These are phyloP conservation scores for Epicauta chinensis DNA, from an alignment of 1,140 invertebrate genomes.

Conservation along the genomic window DNA sequence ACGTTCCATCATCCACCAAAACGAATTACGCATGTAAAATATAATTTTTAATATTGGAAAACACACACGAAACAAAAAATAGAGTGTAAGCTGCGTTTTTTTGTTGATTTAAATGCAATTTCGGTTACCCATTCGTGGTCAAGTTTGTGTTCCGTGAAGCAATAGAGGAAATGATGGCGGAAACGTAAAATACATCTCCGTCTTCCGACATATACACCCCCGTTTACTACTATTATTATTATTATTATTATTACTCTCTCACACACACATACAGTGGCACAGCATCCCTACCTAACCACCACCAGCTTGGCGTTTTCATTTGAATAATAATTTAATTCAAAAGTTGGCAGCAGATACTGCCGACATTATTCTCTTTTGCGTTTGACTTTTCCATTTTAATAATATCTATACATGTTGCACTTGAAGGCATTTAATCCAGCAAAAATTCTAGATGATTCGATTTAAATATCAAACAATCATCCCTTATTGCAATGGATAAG, in stretches of 20 bases:
- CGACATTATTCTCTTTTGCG: conserved; percentile 26
- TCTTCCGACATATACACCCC: conserved; percentile 13
- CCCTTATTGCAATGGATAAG: no score
- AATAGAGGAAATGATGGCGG: conserved; percentile 27
- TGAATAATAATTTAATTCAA: conserved; percentile 37
- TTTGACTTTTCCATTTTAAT: conserved; percentile 34
- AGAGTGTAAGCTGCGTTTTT: no score
- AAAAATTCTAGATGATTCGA: no score
- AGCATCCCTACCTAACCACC: conserved; percentile 11
- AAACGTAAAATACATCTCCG: conserved; percentile 28
- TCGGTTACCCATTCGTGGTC: conserved; percentile 26
- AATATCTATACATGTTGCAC: conserved; percentile 27
- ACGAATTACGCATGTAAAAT: conserved; percentile 6
- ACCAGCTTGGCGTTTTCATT: conserved; percentile 22
- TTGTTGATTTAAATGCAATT: conserved; percentile 28
- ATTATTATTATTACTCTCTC: background rate
- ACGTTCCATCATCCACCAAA: conserved; percentile 15
- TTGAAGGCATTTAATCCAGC: no score
- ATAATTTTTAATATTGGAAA: no score
- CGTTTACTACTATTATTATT: conserved; percentile 2
- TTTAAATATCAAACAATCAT: no score
- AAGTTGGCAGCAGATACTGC: conserved; percentile 27
- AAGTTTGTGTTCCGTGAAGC: conserved; percentile 28
- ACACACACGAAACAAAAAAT: no score
- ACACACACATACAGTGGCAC: background rate